Base-by-base conservation (phyloP, 2,113 vertebrate species). In the Marcusenius ussheri region DNA sequence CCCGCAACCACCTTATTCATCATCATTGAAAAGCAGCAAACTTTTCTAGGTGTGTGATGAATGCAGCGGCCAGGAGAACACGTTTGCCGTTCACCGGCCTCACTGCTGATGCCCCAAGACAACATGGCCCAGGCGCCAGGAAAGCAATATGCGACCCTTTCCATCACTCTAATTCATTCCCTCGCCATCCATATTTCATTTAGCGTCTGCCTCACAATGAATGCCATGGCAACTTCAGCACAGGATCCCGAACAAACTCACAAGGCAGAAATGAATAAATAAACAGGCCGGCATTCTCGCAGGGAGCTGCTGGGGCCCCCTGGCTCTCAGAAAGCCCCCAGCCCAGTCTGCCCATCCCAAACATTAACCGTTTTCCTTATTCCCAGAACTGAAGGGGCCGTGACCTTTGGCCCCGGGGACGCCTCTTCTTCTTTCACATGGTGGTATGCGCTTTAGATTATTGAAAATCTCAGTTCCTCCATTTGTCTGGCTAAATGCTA, bases 401-500 rank as follows among this genome's bases (percentile, higher is more conserved):
- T 92, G 94, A 91, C 91, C 80, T 90, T 39, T 94, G 93, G 94
- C 94, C 93, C 93, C 93, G 94, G 92, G 92, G 93, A 93, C 91
- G 90, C 39, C 84, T 9, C 62, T 70, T 27, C 9, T 10, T 11
- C 62, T 70, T 31, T 27, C 62, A 70, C n/a, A 31, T 31, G 62
- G 27, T 11, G n/a, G n/a, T 70, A 13, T 13, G 62, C 9, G 1
- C 92, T 93, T 95, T 91, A 92, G 93, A 92, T 95, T 95, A 96
- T 95, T 95, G 94, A 95, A 96, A 96, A 95, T 94, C 93, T 94
- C 92, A 93, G 95, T 95, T 95, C 94, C 94, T 93, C 94, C 94
- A 94, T 96, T 96, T 96, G 96, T 97, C 95, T 96, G 96, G 96
- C 95, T 96, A 96, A 96, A 96, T 95, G 96, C 95, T 95, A 91